Evolutionary conservation across 2,113 vertebrate species (phyloP).

Genomic region (Mobula birostris): DNA sequence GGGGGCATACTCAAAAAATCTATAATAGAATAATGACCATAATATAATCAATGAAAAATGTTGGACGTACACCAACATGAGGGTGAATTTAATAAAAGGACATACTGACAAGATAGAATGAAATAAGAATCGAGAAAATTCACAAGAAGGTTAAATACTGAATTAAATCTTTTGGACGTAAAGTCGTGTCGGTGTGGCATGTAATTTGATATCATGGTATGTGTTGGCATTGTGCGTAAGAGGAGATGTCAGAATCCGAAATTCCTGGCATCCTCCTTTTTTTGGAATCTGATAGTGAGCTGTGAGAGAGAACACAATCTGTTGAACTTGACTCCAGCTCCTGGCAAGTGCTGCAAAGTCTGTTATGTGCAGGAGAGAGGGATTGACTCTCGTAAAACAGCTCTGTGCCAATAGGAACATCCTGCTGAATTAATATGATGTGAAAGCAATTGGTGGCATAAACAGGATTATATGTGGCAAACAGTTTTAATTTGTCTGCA

Average conservation of each 20-base stretch:
- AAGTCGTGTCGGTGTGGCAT: background rate
- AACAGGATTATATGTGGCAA: background rate
- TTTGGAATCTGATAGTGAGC: background rate
- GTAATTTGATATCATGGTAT: background rate
- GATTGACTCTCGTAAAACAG: background rate
- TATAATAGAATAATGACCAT: too few relatives aligned
- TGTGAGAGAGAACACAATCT: background rate
- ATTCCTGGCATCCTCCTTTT: background rate
- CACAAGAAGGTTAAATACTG: background rate
- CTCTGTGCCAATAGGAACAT: conserved; percentile 19
- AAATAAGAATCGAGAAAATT: background rate
- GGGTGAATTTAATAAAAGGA: background rate
- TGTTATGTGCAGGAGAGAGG: background rate
- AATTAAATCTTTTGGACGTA: background rate
- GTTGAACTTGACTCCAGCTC: background rate
- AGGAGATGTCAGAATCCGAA: background rate
- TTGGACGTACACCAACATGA: background rate
- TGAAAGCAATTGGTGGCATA: background rate
- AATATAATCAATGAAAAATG: too few relatives aligned
- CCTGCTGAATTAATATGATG: background rate
- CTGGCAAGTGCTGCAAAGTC: background rate
- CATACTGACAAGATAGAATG: background rate
- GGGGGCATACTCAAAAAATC: too few relatives aligned
- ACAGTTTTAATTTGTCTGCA: background rate
- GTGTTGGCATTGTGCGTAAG: background rate